Evolutionary conservation across 2,888 invertebrate genomes (phyloP).

Genomic region (Euproctis similis): DNA sequence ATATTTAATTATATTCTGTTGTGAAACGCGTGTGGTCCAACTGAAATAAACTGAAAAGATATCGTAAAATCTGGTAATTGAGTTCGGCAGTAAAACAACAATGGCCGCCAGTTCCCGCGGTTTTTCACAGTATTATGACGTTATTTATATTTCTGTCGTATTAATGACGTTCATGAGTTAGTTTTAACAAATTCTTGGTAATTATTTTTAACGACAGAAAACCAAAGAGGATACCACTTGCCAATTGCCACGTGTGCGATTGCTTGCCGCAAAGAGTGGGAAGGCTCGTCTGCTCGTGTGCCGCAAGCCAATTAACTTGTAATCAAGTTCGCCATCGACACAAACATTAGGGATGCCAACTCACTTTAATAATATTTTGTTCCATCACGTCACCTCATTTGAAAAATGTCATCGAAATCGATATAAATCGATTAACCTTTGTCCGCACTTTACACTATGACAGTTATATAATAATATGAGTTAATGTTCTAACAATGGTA

Average conservation of each 20-base stretch:
- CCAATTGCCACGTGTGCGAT: no score
- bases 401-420: no score
- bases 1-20: no score
- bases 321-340: slow-evolving; percentile 23
- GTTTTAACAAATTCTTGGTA: background rate
- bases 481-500: no score
- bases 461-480: no score
- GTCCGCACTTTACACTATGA: no score
- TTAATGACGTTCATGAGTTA: slow-evolving; percentile 1
- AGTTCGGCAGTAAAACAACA: slow-evolving; percentile 20
- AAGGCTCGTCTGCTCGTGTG: slow-evolving; percentile 12
- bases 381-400: no score
- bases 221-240: no score
- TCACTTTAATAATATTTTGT: no score
- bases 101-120: slow-evolving; percentile 11
- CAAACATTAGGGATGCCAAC: slow-evolving; percentile 16
- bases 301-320: slow-evolving; percentile 21
- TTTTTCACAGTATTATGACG: slow-evolving; percentile 18
- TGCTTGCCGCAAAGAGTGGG: slow-evolving; percentile 20
- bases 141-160: slow-evolving; percentile 5
- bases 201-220: no score
- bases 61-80: slow-evolving; percentile 26
- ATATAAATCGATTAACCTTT: no score
- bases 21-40: slow-evolving; percentile 21
- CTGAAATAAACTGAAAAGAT: slow-evolving; percentile 29